phyloP scores from a whole-genome alignment of 1,140 invertebrate genomes.

The roundworm (Caenorhabditis elegans) region WBcel235 BX284606.5:10043001-10043500 shows the following conservation, averaged over 20 bases:
- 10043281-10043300: too few species aligned
- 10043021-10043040: neutral
- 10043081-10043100: neutral
- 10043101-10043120: neutral
- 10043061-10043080: neutral
- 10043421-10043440: neutral
- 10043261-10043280: neutral
- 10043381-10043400: too few species aligned
- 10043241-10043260: neutral
- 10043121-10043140: neutral
- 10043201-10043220: neutral
- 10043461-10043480: too few species aligned
- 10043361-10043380: too few species aligned
- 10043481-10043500: too few species aligned
- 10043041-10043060: conserved; percentile 6
- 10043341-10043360: too few species aligned
- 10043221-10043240: neutral
- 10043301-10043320: too few species aligned
- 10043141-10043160: neutral
- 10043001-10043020: neutral
- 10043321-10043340: too few species aligned
- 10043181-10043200: neutral
- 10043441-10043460: too few species aligned
- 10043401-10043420: neutral
- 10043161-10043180: conserved; percentile 1